Percentiles rank a stretch among this genome's conserved stretches.
phyloP scores from a whole-genome alignment of 1,140 invertebrate genomes.

The Leptinotarsa undecemlineata region DNA sequence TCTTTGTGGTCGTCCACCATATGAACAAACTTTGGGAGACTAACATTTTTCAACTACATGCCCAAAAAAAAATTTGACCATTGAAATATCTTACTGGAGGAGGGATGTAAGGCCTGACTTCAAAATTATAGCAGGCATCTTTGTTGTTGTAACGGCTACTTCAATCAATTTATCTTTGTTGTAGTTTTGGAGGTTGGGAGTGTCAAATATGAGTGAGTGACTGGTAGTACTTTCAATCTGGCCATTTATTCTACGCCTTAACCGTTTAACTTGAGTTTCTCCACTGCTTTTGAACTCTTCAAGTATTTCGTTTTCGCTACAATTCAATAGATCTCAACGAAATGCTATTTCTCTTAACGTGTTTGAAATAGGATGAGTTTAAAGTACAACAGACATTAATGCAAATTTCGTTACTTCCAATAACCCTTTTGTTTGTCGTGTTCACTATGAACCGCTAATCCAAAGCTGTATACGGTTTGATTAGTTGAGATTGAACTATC shows the following conservation, averaged over 20 bases:
- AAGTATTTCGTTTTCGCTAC: background rate
- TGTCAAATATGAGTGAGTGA: background rate
- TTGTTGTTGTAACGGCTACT: background rate
- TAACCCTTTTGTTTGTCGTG: background rate
- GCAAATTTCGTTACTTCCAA: background rate
- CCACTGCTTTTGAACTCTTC: background rate
- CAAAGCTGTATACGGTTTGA: too few species aligned
- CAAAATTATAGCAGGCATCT: background rate
- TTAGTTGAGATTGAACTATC: too few species aligned
- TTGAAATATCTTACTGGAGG: background rate
- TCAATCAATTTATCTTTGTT: background rate
- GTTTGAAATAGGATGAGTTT: background rate
- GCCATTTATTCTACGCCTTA: background rate
- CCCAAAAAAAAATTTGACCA: background rate
- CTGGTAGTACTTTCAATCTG: background rate
- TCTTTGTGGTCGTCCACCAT: too few species aligned
- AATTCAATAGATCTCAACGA: background rate
- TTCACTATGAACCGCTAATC: background rate
- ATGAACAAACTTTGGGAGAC: too few species aligned
- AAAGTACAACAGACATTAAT: background rate
- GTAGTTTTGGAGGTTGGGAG: background rate
- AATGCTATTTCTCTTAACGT: background rate
- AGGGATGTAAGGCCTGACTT: background rate
- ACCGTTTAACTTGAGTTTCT: background rate
- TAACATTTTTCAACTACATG: background rate